Percentiles rank a stretch among this genome's conserved stretches.
These are phyloP conservation scores for Paradoxurus hermaphroditus DNA, from an alignment of 2,113 vertebrate genomes.

Conservation along the genomic window DNA sequence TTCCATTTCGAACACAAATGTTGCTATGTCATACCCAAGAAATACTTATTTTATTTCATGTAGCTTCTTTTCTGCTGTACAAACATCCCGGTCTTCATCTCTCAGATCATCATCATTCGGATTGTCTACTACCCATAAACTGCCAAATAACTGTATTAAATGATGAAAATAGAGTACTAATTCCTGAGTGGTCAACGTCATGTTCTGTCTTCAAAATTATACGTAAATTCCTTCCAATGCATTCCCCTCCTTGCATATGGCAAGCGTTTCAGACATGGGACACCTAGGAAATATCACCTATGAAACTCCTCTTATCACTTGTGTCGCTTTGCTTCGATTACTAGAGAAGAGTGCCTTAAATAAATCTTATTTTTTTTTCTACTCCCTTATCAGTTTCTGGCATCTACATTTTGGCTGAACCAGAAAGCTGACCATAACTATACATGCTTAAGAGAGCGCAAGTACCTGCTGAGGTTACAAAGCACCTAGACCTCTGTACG, in stretches of 20 bases:
- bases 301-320: constrained; percentile 16
- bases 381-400: background rate
- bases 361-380: constrained; percentile 29
- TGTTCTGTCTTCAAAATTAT: constrained; percentile 13
- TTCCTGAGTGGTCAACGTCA: constrained; percentile 49
- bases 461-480: background rate
- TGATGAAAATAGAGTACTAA: constrained; percentile 23
- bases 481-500: background rate
- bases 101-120: constrained; percentile 41
- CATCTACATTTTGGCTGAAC: background rate
- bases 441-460: background rate
- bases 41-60: constrained; percentile 15
- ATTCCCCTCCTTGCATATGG: background rate
- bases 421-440: background rate
- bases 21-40: background rate
- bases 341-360: background rate
- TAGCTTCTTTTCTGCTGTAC: background rate
- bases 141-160: constrained; percentile 24
- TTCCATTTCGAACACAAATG: background rate
- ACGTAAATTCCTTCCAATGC: background rate
- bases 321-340: constrained; percentile 26
- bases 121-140: constrained; percentile 34
- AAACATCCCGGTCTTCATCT: background rate
- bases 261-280: constrained; percentile 7
- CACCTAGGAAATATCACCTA: constrained; percentile 29